Evolutionary conservation across 2,113 vertebrate species (phyloP), one percentile per base, ranked within the genome.

Genomic region (Uria lomvia): DNA sequence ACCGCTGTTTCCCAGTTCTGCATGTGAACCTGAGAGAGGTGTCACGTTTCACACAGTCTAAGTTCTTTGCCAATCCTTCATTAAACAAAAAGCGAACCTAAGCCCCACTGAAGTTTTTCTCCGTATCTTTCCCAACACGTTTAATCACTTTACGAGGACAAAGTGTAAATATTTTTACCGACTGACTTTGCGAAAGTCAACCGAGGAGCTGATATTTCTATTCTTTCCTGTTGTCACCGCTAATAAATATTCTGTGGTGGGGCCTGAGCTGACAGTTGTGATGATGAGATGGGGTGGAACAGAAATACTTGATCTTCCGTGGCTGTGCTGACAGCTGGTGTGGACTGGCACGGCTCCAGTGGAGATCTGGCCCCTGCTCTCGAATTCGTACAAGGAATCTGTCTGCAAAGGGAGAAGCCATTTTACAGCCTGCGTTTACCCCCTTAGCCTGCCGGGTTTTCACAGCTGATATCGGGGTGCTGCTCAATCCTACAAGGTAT

Each of bases 291-390:
- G 1, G 47, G 63, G 90, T 81, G 90, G 79, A 94, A 93, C 53
- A 88, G 79, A 71, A 95, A 91, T 52, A 20, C 34, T 71, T 45
- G 68, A 59, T 92, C 72, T 84, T 92, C 75, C 29, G 56, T 81
- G 91, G 72, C 76, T 43, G 42, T 1, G 7, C 79, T 91, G 92
- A 92, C 90, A 91, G 94, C 92, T 93, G 92, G 82, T 76, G 63
- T 43, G 59, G 58, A 10, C 66, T 94, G 94, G 93, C 88, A 74
- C 0, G 0, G 52, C 63, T 90, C 94, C 92, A 92, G 79, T 1
- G n/a, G 75, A 86, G 83, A 77, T 62, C 79, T 95, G 79, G 86
- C 79, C 83, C 59, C 79, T 72, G 68, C 68, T 88, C 80, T 76
- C 60, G 79, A 73, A 86, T 89, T 59, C 4, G 2, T 63, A 67